Evolutionary conservation across 2,888 invertebrate species (phyloP).

Genomic region (Nymphalis c-album): DNA sequence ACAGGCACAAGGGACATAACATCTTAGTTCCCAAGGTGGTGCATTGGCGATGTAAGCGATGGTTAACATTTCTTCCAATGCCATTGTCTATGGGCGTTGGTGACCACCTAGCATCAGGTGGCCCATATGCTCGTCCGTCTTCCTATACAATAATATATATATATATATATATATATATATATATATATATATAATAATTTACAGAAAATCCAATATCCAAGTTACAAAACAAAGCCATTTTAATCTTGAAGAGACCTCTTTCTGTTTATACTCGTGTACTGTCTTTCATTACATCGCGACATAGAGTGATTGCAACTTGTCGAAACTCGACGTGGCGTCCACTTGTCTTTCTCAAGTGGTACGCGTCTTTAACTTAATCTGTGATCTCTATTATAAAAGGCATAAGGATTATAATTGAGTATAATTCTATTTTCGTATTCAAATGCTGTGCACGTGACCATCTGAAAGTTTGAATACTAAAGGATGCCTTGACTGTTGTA

Average conservation of each 20-base stretch:
- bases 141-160: no score
- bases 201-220: neutral
- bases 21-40: no score
- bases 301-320: slow-evolving; percentile 25
- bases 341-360: slow-evolving; percentile 11
- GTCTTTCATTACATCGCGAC: slow-evolving; percentile 20
- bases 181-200: no score
- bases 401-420: neutral
- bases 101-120: no score
- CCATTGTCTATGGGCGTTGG: no score
- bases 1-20: no score
- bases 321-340: slow-evolving; percentile 15
- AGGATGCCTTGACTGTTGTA: neutral
- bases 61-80: no score
- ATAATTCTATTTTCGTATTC: neutral
- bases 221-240: neutral
- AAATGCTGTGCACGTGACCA: neutral
- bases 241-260: slow-evolving; percentile 9
- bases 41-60: no score
- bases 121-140: no score
- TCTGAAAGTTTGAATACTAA: slow-evolving; percentile 6
- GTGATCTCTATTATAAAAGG: neutral
- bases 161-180: no score
- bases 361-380: neutral
- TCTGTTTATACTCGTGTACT: slow-evolving; percentile 6